A percentile compares a stretch with the other conserved stretches of the same genome.
phyloP scores from a whole-genome alignment of 2,888 invertebrate genomes.

The Diarsia mendica region DNA sequence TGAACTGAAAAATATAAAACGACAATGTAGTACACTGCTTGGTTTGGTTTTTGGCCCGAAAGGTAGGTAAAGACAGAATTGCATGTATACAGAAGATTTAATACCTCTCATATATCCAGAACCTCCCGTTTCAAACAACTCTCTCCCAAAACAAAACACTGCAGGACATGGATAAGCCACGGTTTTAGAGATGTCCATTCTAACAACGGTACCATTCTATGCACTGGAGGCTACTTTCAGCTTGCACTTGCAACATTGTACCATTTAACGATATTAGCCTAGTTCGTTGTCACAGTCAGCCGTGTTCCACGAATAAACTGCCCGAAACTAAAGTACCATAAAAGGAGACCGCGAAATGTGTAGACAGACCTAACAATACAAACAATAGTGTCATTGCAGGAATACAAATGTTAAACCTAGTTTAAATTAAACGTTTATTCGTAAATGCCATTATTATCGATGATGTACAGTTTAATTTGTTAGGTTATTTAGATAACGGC shows the following conservation, averaged over 20 bases:
- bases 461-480: slow-evolving; percentile 36
- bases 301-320: slow-evolving; percentile 72
- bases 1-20: background rate
- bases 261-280: slow-evolving; percentile 81
- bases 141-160: too few relatives aligned
- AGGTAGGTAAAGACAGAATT: slow-evolving; percentile 15
- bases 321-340: slow-evolving; percentile 77
- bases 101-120: slow-evolving; percentile 29
- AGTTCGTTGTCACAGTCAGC: slow-evolving; percentile 75
- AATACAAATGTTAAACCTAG: slow-evolving; percentile 67
- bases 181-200: slow-evolving; percentile 57
- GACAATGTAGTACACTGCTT: slow-evolving; percentile 12
- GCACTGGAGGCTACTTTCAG: slow-evolving; percentile 64
- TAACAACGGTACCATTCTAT: slow-evolving; percentile 58
- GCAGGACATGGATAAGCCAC: slow-evolving; percentile 16
- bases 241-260: slow-evolving; percentile 77
- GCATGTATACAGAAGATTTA: slow-evolving; percentile 25
- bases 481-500: slow-evolving; percentile 41
- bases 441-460: slow-evolving; percentile 36
- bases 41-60: slow-evolving; percentile 14
- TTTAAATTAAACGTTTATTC: slow-evolving; percentile 67
- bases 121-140: background rate
- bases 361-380: slow-evolving; percentile 60
- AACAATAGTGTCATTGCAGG: slow-evolving; percentile 65
- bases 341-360: slow-evolving; percentile 78